These are phyloP conservation scores for Saturnia japonica DNA, from an alignment of 2,888 invertebrate genomes.

Conservation along the genomic window DNA sequence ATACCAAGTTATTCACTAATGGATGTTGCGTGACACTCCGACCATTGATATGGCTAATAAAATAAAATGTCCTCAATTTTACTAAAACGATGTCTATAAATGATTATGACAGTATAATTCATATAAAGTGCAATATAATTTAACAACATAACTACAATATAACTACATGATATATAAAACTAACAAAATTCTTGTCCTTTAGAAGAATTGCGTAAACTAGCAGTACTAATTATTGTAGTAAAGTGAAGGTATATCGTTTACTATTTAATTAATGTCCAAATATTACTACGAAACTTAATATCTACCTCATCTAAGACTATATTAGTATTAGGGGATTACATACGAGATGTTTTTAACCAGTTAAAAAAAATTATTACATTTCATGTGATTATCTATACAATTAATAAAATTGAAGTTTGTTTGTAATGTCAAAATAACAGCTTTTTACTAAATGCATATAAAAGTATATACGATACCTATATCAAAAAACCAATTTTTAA, in stretches of 20 bases:
- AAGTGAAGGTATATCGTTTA: neutral
- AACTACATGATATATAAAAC: neutral
- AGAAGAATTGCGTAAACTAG: neutral
- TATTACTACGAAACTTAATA: neutral
- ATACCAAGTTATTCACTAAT: conserved; percentile 14
- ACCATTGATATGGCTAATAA: neutral
- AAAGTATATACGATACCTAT: too few relatives aligned
- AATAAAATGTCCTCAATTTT: conserved; percentile 13
- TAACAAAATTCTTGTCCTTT: neutral
- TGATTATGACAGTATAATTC: neutral
- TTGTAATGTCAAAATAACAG: too few relatives aligned
- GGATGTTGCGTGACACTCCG: conserved; percentile 14
- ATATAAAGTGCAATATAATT: neutral
- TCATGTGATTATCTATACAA: neutral
- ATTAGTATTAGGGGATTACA: neutral
- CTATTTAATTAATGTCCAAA: neutral
- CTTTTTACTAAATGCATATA: too few relatives aligned
- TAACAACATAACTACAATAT: neutral
- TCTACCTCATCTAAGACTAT: neutral
- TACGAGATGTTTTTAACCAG: neutral
- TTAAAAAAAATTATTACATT: neutral
- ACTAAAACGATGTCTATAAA: conserved; percentile 7
- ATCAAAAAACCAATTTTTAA: too few relatives aligned
- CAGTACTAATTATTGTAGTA: neutral
- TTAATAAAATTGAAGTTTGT: too few relatives aligned